Percentiles rank a stretch among this genome's conserved stretches.
Conservation (phyloP, 2,888 invertebrate species). For the Plebejus argus region DNA sequence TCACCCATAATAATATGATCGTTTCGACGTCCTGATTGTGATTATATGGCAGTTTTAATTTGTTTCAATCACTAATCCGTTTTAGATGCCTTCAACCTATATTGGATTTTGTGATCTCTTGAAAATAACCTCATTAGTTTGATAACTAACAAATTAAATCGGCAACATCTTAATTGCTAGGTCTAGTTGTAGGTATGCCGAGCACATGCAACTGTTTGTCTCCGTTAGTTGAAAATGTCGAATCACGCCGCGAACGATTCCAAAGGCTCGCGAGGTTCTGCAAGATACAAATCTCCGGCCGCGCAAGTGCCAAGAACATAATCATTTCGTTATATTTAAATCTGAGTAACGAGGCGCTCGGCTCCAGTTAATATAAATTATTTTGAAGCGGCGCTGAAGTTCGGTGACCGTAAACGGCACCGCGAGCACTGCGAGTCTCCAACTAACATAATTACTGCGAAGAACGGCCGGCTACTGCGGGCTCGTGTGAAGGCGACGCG, state of each 20-base stretch:
- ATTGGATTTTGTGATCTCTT: too few species aligned
- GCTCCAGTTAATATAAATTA: neutral
- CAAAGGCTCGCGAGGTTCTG: neutral
- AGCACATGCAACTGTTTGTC: neutral
- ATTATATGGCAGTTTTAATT: too few species aligned
- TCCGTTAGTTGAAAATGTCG: neutral
- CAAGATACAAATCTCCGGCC: neutral
- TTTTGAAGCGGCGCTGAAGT: conserved; percentile 3
- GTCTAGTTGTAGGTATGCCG: neutral
- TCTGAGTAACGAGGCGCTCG: conserved; percentile 10
- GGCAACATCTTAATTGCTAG: neutral
- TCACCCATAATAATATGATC: neutral
- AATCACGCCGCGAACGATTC: neutral
- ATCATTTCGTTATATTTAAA: conserved; percentile 19
- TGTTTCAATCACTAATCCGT: too few species aligned
- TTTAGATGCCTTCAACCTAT: too few species aligned
- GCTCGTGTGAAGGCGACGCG: neutral
- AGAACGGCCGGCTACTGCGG: neutral
- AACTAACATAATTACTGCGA: conserved; percentile 12
- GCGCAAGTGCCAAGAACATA: neutral
- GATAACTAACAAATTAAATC: neutral
- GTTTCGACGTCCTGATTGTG: too few species aligned
- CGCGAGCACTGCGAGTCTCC: neutral
- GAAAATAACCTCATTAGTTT: too few species aligned
- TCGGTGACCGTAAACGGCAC: conserved; percentile 14